phyloP scores from a whole-genome alignment of 2,888 invertebrate species.

The Chaetogeoica ovagalla region DNA sequence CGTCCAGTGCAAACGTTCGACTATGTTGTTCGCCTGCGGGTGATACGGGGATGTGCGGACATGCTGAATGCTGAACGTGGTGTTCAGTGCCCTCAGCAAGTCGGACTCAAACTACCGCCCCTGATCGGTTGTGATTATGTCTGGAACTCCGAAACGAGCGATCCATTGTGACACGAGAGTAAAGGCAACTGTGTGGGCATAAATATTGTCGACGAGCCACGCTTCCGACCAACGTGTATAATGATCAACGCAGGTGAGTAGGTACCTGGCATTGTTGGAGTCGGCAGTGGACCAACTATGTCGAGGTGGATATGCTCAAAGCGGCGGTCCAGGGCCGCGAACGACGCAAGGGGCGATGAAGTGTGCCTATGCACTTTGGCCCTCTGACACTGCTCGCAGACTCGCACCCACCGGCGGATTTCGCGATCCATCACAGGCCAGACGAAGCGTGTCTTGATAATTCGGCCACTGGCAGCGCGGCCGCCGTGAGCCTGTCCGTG shows the following conservation, averaged over 20 bases:
- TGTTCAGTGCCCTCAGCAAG: conserved; percentile 56
- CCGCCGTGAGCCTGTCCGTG: no score
- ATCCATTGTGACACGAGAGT: no score
- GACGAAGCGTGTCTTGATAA: no score
- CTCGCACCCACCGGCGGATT: conserved; percentile 20
- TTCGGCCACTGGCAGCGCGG: no score
- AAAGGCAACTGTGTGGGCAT: no score
- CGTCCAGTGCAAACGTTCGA: conserved; percentile 47
- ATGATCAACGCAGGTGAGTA: conserved; percentile 56
- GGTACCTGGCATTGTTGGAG: conserved; percentile 57
- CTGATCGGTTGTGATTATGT: no score
- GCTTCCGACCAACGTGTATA: conserved; percentile 59
- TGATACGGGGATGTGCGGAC: conserved; percentile 28
- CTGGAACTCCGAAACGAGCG: no score
- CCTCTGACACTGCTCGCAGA: no score
- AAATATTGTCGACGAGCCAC: conserved; percentile 59
- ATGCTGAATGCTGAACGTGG: conserved; percentile 8
- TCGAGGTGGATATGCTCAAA: no score
- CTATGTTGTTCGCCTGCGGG: conserved; percentile 44
- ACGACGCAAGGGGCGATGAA: conserved; percentile 56
- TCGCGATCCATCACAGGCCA: no score
- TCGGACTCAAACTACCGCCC: conserved; percentile 59
- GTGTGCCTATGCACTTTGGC: conserved; percentile 55
- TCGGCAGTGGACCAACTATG: conserved; percentile 60
- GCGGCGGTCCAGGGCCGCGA: conserved; percentile 49